These are phyloP conservation scores for Planococcus citri DNA, from an alignment of 1,140 invertebrate genomes.

Conservation along the genomic window DNA sequence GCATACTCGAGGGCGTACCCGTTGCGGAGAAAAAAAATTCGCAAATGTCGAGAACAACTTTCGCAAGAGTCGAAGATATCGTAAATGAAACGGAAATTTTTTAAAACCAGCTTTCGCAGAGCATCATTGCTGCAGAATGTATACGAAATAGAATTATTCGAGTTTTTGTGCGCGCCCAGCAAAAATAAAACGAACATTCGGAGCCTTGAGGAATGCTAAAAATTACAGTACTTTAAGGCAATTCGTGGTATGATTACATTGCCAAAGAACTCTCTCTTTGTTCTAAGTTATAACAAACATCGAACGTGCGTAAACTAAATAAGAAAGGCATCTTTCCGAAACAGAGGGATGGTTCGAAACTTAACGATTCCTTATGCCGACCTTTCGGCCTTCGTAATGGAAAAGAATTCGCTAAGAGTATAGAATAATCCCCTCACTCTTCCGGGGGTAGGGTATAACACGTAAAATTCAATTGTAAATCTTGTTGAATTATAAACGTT, in stretches of 20 bases:
- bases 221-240: neutral
- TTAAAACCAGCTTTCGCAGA: neutral
- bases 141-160: neutral
- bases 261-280: neutral
- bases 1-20: no score
- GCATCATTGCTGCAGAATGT: neutral
- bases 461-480: neutral
- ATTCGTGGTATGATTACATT: neutral
- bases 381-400: neutral
- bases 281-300: constrained; percentile 3
- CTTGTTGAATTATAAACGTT: neutral
- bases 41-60: no score
- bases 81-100: neutral
- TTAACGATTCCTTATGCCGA: neutral
- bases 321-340: neutral
- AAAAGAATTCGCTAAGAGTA: neutral
- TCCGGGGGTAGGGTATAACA: neutral
- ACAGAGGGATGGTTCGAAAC: neutral
- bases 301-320: constrained; percentile 6
- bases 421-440: no score
- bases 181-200: neutral
- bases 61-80: no score
- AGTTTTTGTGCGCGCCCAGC: neutral
- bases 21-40: no score
- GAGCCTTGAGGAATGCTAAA: neutral